Percentiles rank a stretch among this genome's conserved stretches.
phyloP scores from a whole-genome alignment of 2,888 invertebrate species.

The Meliscaeva auricollis region DNA sequence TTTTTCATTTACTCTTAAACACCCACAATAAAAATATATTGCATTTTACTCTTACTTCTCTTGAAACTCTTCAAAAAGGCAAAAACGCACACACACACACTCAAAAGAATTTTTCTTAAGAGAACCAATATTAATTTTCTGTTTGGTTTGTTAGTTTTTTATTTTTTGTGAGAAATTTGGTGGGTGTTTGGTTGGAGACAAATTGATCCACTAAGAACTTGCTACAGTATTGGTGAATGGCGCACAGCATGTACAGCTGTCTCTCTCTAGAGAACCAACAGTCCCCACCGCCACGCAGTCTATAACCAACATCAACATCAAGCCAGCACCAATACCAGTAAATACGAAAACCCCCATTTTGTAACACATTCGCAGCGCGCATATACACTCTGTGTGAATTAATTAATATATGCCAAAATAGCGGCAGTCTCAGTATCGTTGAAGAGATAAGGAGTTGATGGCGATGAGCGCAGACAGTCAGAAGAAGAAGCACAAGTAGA shows the following conservation, averaged over 20 bases:
- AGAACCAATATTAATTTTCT: background rate
- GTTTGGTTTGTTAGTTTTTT: background rate
- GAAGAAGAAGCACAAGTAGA: too few relatives aligned
- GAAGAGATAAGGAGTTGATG: constrained; percentile 49
- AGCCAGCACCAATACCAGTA: background rate
- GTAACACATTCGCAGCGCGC: constrained; percentile 40
- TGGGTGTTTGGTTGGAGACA: background rate
- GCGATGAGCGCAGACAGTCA: constrained; percentile 4
- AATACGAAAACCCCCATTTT: constrained; percentile 60
- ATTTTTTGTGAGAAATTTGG: background rate
- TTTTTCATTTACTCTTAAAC: background rate
- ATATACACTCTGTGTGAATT: constrained; percentile 51
- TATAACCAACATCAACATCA: constrained; percentile 24
- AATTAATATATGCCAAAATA: constrained; percentile 58
- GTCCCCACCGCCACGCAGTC: constrained; percentile 27
- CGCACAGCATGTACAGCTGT: constrained; percentile 16
- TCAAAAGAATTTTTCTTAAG: background rate
- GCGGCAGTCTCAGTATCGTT: constrained; percentile 30
- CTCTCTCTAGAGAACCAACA: constrained; percentile 31
- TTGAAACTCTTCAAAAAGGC: background rate
- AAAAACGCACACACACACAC: background rate
- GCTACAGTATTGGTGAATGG: background rate
- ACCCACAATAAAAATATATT: too few relatives aligned
- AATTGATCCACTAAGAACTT: background rate
- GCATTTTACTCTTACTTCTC: background rate